Evolutionary conservation across 2,797 vertebrate species (phyloP), one percentile per base, ranked within the genome.

Genomic region (Hyperoplus lanceolatus): DNA sequence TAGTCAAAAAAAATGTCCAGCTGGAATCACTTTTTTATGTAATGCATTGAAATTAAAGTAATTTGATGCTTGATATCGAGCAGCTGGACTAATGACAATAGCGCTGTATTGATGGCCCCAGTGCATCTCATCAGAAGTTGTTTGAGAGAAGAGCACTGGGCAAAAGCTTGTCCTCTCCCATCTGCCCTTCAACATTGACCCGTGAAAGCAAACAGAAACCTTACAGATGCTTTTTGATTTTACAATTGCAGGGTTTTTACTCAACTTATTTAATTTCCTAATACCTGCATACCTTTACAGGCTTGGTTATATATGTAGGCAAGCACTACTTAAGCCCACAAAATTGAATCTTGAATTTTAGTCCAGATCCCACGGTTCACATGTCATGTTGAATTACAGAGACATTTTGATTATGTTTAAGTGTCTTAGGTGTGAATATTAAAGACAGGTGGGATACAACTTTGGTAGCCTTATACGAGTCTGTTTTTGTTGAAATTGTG

Each of bases 21-120:
- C 62, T 86, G 75, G 62, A 62, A 79, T 65, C 39, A 69, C 42
- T 73, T 75, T 29, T 68, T 42, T 15, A 54, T 13, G 38, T 62
- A 80, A 80, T 76, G 18, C 48, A 56, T 4, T 73, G 15, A 65
- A 75, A 75, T 78, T 12, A 60, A 75, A 41, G 43, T 75, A 21
- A 83, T 70, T 80, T 66, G n/a, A 56, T 38, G 46, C 57, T 62
- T 71, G 70, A 69, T 61, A 79, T 54, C 78, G 45, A 63, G 42
- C 59, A 71, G 61, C 62, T 63, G 39, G 10, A 45, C 77, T 62
- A 57, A 63, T 55, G 21, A 57, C 70, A 71, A 64, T n/a, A 13
- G 48, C 18, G 68, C 14, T 49, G 45, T 53, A 74, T 46, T 69
- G 59, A 77, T n/a, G 67, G 65, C 38, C 54, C 56, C 13, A 56